Evolutionary conservation across 2,888 invertebrate species (phyloP).

Genomic region (Globia sparganii): DNA sequence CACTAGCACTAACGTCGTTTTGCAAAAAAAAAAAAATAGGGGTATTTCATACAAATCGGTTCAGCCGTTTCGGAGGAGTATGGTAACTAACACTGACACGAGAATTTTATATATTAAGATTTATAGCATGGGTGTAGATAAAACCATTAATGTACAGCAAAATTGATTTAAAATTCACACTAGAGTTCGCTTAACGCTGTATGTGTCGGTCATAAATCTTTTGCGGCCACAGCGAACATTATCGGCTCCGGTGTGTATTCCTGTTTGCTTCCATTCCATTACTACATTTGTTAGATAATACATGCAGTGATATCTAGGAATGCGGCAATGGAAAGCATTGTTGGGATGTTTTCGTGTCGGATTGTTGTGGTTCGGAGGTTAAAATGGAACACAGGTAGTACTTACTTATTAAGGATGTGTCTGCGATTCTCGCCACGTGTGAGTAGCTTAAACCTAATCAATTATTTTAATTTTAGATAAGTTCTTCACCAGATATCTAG

Average conservation of each 20-base stretch:
- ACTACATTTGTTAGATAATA: conserved; percentile 27
- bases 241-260: conserved; percentile 22
- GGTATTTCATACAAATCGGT: no score
- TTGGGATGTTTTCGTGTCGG: background rate
- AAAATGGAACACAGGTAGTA: conserved; percentile 9
- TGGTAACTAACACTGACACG: no score
- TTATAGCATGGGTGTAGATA: no score
- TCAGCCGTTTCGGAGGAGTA: no score
- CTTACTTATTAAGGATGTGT: no score
- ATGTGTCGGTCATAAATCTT: conserved; percentile 43
- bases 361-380: conserved; percentile 12
- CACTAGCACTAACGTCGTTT: no score
- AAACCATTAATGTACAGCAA: conserved; percentile 14
- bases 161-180: conserved; percentile 36
- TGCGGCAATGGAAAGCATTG: background rate
- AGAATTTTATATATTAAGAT: no score
- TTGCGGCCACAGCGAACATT: conserved; percentile 20
- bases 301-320: background rate
- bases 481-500: background rate
- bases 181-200: conserved; percentile 13
- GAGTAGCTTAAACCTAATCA: rapidly evolving
- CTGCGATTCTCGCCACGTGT: background rate
- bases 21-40: no score
- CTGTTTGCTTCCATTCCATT: conserved; percentile 25
- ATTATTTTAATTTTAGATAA: background rate